Percentiles rank a stretch among this genome's conserved stretches.
Evolutionary conservation across 1,140 invertebrate species (phyloP).

Genomic region (Drosophila fuyamai): DNA sequence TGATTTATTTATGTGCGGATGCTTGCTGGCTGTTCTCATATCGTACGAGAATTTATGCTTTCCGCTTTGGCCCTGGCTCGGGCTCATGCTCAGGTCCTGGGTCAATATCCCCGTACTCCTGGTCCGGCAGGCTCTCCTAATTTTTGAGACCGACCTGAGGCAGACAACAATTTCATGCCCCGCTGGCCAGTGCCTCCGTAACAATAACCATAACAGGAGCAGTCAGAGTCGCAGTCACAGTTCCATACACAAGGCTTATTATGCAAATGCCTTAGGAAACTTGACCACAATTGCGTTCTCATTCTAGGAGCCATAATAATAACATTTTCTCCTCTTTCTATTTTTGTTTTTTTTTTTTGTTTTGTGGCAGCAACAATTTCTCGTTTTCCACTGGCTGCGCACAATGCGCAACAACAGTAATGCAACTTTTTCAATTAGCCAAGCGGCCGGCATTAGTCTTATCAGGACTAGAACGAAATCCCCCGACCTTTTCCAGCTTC

Average conservation of each 20-base stretch:
- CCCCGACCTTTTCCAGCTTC: slow-evolving; percentile 1
- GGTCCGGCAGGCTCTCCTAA: slow-evolving; percentile 29
- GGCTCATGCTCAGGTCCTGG: slow-evolving; percentile 13
- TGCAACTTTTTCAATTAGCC: slow-evolving; percentile 79
- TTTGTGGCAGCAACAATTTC: slow-evolving; percentile 32
- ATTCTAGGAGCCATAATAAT: slow-evolving; percentile 40
- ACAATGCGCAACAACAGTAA: slow-evolving; percentile 31
- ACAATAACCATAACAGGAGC: slow-evolving; percentile 43
- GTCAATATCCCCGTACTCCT: slow-evolving; percentile 5
- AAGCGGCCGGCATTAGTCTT: slow-evolving; percentile 60
- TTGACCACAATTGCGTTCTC: slow-evolving; percentile 60
- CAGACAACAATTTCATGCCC: slow-evolving; percentile 78
- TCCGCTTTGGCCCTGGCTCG: slow-evolving; percentile 62
- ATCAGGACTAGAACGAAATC: slow-evolving; percentile 32
- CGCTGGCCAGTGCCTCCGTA: slow-evolving; percentile 51
- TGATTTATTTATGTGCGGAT: slow-evolving; percentile 82
- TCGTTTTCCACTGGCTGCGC: slow-evolving; percentile 46
- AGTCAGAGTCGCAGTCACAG: slow-evolving; percentile 44
- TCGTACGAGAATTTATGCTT: slow-evolving; percentile 79
- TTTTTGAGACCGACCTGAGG: slow-evolving; percentile 61
- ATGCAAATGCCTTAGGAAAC: slow-evolving; percentile 67
- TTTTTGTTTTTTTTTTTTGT: neutral
- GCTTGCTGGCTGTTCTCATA: slow-evolving; percentile 79
- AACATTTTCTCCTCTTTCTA: slow-evolving; percentile 45
- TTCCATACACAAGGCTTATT: slow-evolving; percentile 72